phyloP scores from a whole-genome alignment of 2,113 vertebrate genomes.

The Chunga burmeisteri region DNA sequence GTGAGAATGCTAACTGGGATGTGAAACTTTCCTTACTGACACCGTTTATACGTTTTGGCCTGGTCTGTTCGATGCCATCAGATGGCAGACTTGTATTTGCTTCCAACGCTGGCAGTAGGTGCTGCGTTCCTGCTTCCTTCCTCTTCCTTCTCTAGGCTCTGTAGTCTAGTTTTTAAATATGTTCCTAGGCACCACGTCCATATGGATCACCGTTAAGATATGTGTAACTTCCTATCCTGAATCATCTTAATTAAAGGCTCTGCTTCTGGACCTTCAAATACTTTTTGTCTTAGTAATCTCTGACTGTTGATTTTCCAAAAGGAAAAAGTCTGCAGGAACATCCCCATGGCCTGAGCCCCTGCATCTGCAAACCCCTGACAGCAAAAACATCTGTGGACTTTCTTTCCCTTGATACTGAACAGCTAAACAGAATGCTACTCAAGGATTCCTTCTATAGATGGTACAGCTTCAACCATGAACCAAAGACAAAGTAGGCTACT shows the following conservation, averaged over 20 bases:
- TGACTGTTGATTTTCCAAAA: background rate
- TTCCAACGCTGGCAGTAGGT: constrained; percentile 8
- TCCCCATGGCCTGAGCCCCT: background rate
- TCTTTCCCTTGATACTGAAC: background rate
- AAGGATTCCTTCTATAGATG: background rate
- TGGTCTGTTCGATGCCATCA: constrained; percentile 38
- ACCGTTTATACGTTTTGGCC: background rate
- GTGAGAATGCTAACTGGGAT: background rate
- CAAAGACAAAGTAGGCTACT: background rate
- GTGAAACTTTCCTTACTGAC: background rate
- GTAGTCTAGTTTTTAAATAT: background rate
- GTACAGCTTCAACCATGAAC: background rate
- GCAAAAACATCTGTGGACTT: background rate
- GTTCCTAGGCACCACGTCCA: background rate
- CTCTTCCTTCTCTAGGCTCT: background rate
- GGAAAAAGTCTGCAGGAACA: background rate
- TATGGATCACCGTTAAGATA: background rate
- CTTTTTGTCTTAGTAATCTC: background rate
- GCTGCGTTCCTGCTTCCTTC: background rate
- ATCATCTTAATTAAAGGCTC: background rate
- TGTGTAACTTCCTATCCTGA: background rate
- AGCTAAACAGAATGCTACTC: background rate
- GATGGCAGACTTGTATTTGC: constrained; percentile 64
- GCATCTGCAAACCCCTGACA: background rate
- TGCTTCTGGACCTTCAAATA: background rate